These are phyloP conservation scores for Parotocinclus haroldoi DNA, from an alignment of 2,797 vertebrate species.

Conservation along the genomic window DNA sequence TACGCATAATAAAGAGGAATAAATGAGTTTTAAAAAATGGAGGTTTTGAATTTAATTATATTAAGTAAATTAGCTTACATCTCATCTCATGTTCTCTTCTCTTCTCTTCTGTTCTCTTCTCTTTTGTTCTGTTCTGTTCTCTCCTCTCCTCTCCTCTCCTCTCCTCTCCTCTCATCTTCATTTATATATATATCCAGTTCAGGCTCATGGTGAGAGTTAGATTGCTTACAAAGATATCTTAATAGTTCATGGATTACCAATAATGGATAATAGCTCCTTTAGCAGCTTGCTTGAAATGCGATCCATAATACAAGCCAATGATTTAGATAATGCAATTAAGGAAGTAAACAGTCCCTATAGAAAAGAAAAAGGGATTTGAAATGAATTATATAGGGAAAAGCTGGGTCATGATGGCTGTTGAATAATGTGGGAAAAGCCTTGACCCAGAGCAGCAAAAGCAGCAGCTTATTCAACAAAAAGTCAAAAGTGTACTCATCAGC, in stretches of 20 bases:
- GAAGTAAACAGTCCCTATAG: constrained; percentile 12
- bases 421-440: constrained; percentile 54
- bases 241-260: constrained; percentile 4
- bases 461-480: constrained; percentile 68
- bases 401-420: constrained; percentile 49
- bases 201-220: no score
- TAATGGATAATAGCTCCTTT: not conserved
- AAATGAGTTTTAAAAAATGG: not conserved
- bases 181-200: no score
- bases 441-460: constrained; percentile 60
- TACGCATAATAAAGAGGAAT: not conserved
- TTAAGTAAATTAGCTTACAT: not conserved
- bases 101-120: no score
- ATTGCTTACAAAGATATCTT: not conserved
- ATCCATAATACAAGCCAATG: not conserved
- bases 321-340: constrained; percentile 7
- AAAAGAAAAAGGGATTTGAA: not conserved
- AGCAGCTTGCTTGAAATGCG: not conserved
- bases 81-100: no score
- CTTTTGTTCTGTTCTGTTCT: no score
- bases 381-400: constrained; percentile 42
- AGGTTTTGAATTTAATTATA: not conserved
- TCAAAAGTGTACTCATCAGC: constrained; percentile 72
- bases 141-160: no score
- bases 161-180: no score